Evolutionary conservation across 2,888 invertebrate species (phyloP).

Genomic region (Acrobasis suavella): DNA sequence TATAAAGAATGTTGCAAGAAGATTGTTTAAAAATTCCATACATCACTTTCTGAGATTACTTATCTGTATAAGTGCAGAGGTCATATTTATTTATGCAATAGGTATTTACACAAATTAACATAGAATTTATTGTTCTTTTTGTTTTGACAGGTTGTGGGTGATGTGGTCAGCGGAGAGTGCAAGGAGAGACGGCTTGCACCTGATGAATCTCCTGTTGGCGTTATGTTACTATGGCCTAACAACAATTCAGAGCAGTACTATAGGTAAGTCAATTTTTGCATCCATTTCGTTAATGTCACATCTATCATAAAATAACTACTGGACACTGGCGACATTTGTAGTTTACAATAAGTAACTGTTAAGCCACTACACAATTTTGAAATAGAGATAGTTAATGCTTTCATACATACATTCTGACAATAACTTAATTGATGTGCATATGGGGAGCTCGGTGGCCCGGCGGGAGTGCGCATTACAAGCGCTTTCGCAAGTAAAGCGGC

Average conservation of each 20-base stretch:
- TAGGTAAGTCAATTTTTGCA: slow-evolving; percentile 50
- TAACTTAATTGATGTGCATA: too few species aligned
- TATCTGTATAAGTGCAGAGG: slow-evolving; percentile 25
- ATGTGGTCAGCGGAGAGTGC: slow-evolving; percentile 94
- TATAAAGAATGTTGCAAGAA: slow-evolving; percentile 19
- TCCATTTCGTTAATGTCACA: background rate
- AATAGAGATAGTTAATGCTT: too few species aligned
- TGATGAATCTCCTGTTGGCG: slow-evolving; percentile 90
- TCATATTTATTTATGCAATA: background rate
- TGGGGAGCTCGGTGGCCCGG: too few species aligned
- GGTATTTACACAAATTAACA: slow-evolving; percentile 10
- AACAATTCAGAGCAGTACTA: slow-evolving; percentile 82
- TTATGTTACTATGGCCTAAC: slow-evolving; percentile 92
- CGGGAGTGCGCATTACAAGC: too few species aligned
- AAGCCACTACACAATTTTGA: too few species aligned
- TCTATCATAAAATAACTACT: background rate
- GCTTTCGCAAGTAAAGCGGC: too few species aligned
- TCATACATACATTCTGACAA: too few species aligned
- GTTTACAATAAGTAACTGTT: too few species aligned
- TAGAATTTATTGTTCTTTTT: too few species aligned
- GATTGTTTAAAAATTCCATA: slow-evolving; percentile 15
- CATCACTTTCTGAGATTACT: slow-evolving; percentile 9
- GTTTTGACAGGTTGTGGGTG: slow-evolving; percentile 87
- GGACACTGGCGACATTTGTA: too few species aligned
- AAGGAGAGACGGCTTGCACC: slow-evolving; percentile 94